phyloP scores from a whole-genome alignment of 2,888 invertebrate genomes.

The Lasius fuliginosus region DNA sequence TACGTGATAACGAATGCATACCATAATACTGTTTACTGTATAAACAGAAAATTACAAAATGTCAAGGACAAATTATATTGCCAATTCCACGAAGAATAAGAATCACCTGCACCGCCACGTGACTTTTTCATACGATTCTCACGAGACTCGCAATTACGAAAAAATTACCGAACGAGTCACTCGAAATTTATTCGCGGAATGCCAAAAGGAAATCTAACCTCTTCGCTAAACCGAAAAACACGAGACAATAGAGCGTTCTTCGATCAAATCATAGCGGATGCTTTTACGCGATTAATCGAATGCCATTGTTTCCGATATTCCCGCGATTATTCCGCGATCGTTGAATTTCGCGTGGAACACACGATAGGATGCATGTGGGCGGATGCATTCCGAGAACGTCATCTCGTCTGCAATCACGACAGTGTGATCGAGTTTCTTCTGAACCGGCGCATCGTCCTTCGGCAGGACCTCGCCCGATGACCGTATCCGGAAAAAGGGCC shows the following conservation, averaged over 20 bases:
- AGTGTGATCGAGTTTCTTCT: not conserved
- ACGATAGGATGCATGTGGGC: constrained; percentile 60
- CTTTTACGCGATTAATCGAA: constrained; percentile 13
- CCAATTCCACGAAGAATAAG: not conserved
- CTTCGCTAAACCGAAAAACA: not conserved
- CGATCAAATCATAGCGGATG: not conserved
- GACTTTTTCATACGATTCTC: not conserved
- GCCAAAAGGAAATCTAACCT: constrained; percentile 25
- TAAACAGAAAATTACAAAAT: not conserved
- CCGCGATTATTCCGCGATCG: not conserved
- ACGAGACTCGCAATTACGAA: not conserved
- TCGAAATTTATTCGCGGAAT: not conserved
- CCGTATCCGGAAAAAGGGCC: not conserved
- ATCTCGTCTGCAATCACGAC: constrained; percentile 45
- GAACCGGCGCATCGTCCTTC: not conserved
- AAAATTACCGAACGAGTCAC: not conserved
- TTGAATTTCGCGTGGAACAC: constrained; percentile 47
- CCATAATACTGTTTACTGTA: not conserved
- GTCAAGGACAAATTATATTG: not conserved
- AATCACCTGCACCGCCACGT: not conserved
- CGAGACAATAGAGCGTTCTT: not conserved
- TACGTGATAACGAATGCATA: not conserved
- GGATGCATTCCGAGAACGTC: constrained; percentile 53
- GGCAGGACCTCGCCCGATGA: constrained; percentile 10
- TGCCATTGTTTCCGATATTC: not conserved